Base-by-base conservation (phyloP, 2,797 vertebrate genomes). In the Ctenochaetus hawaiiensis region DNA sequence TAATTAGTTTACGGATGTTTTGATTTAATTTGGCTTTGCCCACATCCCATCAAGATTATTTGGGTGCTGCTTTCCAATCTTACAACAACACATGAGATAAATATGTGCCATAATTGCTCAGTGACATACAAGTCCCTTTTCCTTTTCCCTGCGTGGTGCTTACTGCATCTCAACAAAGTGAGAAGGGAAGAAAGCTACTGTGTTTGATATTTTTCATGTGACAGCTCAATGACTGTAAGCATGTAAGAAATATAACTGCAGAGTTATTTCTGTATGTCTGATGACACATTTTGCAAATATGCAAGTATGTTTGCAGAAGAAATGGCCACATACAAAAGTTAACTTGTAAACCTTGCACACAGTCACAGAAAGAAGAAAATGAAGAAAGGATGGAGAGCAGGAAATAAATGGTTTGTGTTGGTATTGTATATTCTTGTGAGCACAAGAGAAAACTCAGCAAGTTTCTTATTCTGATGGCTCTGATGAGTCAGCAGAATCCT, bases 51-150 rank as follows among this genome's bases (percentile, higher is more conserved):
- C 45, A 66, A 68, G 44, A 67, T 57, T 18, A 60, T 78, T 59
- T 22, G 3, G 47, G 60, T 49, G 65, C 57, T 65, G 47, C 72
- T 57, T 67, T 77, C 45, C 53, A 65, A 16, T 72, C 34, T 20
- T 7, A 68, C 64, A 73, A 59, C 66, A 75, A 49, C 20, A 22
- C 77, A 68, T 69, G 81, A 80, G 64, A 69, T 72, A 63, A 73
- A 77, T 72, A 85, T 85, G 77, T 69, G 67, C 45, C 8, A 61
- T 82, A 81, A 85, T 86, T 88, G 73, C 75, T 73, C n/a, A 72
- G 67, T 13, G 20, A 77, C 45, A 37, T 34, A 37, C 51, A 81
- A n/a, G 52, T 71, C 53, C 59, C 62, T 62, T 70, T 62, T 56
- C 22, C 22, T 30, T 41, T 23, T 34, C 18, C 18, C 37, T 13